Evolutionary conservation across 2,797 vertebrate genomes (phyloP), one percentile per base, ranked within the genome.

Genomic region (Borostomias antarcticus): DNA sequence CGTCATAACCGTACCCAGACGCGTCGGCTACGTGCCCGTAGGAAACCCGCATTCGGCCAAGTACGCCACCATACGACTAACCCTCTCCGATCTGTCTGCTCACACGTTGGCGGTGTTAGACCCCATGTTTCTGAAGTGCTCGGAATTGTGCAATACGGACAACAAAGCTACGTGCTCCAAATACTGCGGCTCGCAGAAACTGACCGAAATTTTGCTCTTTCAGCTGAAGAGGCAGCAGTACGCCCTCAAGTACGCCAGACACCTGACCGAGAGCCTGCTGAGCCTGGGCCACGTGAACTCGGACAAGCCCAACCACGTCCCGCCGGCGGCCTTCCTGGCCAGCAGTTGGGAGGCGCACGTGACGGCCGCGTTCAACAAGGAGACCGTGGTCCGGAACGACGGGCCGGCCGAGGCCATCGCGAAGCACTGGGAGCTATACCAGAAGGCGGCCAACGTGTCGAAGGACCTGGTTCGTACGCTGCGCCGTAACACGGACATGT

Each of bases 91-190:
- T 48, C 45, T 48, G 45, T 48, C 45, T 19, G 45, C 15, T 15
- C 4, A 19, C 45, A 48, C 45, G 45, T 48, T 48, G 45, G 45
- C 45, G 45, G 45, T 48, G 45, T 48, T 48, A 48, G 45, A 48
- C 45, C 45, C 45, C 45, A 48, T 48, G 45, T 48, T 48, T 48
- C 45, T 48, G 45, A 48, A 48, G 45, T 48, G 45, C 45, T 48
- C 45, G 45, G 15, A 48, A 19, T 48, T 48, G 45, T 48, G 45
- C 45, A 48, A 17, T n/a, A 48, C 45, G 45, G 15, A 17, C n/a
- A 15, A 48, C 15, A 48, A n/a, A 48, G n/a, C 5, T 19, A 17
- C 17, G 45, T 48, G 45, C 45, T 48, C 45, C 45, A 48, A 48
- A 48, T 48, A 48, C 15, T 48, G 45, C n/a, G 45, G 45, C 45